Base-by-base conservation (phyloP, 1,140 invertebrate species). In the Drosophila virilis region DNA sequence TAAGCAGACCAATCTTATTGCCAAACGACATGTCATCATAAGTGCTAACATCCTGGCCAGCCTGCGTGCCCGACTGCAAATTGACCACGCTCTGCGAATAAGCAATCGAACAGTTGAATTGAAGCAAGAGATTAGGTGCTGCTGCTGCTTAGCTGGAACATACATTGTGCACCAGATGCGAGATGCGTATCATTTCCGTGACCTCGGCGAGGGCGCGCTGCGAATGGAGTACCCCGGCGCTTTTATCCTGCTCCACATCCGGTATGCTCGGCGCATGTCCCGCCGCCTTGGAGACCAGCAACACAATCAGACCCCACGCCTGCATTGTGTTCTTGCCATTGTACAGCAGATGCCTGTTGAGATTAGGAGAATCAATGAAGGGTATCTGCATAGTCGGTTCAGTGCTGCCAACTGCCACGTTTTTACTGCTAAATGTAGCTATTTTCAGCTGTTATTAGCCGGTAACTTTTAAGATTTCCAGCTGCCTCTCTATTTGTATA, bases 171-270 rank as follows among this genome's bases (percentile, higher is more conserved):
- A 99, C 96, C 48, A 99, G 93, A 93, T 98, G 97, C 61, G 98
- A 98, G 9, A 97, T 99, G 50, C 98, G 95, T 71, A 99, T 99
- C 98, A 99, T 99, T 94, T 99, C 98, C 0, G 97, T 97, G 6
- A 99, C 96, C 93, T 99, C 97, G 0, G 98, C 98, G 57, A 99
- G 93, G 15, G 96, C 96, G 68, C 97, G 94, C 93, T 99, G 98
- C 92, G 95, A 96, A 78, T 97, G 95, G 38, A 97, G 91, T 6
- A 97, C 96, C 8, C 96, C 96, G 15, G 96, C 96, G 50, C 96
- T 95, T 91, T 97, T 97, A 77, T 97, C 96, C 92, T 97, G 96
- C 89, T 97, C 96, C 93, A 96, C 94, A 78, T 96, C 96, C 1
- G 96, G 95, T 68, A 97, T 96, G 91, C 95, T 95, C 0, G 95